Evolutionary conservation across 2,113 vertebrate genomes (phyloP), one percentile per base, ranked within the genome.

Genomic region (Sorex araneus): DNA sequence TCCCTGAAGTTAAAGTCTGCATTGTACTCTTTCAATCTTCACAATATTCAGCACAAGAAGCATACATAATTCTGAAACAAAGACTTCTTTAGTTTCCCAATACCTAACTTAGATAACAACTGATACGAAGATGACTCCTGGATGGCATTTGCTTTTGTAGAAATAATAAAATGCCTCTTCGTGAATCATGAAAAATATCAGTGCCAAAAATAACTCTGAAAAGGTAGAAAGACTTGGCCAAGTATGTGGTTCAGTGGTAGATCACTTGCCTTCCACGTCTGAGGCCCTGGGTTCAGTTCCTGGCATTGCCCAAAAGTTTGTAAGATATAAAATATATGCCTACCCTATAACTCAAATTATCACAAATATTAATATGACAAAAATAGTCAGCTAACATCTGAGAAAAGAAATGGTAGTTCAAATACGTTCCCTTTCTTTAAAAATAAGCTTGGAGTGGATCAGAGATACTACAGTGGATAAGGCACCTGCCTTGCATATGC

Each of bases 361-460:
- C 85, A 84, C 85, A 91, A 91, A 91, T 90, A 86, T 79, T 77
- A 94, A 92, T 69, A 92, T 69, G 71, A 60, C 18, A 82, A 92
- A 95, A 95, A 90, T 57, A 88, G 60, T 8, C 60, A 90, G 79
- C 21, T 73, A 66, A 77, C 18, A 73, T 19, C 27, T 70, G 18
- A 45, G 47, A 15, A 8, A 23, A 77, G 27, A 92, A 84, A 77
- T 43, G 54, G 6, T 32, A 94, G 86, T 84, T 92, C 34, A 89
- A 92, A 77, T n/a, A 79, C 12, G 6, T 60, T 74, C 43, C 87
- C 94, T 89, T 91, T 57, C 45, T 89, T 94, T 77, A 76, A 90
- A 96, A 94, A 92, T 57, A 66, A 81, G 36, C 0, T 50, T 60
- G 57, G 57, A 54, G 54, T 54, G 57, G 57, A 19, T 23, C 57